A percentile compares a stretch with the other conserved stretches of the same genome.
phyloP scores from a whole-genome alignment of 35 echinoderm and acorn worm species.

The Diadema setosum region DNA sequence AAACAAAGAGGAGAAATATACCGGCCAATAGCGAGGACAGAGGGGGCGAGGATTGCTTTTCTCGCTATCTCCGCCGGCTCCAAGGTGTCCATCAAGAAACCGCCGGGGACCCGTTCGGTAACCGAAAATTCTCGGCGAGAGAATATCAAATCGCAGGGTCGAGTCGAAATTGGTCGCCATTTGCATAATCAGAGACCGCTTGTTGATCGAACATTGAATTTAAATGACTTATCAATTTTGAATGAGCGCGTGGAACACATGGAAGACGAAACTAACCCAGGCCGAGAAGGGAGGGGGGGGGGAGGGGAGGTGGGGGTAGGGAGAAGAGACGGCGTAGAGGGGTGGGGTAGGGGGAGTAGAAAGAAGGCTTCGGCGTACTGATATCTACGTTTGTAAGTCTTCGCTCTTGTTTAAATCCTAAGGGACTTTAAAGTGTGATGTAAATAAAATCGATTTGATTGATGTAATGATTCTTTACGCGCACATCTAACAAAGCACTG shows the following conservation, averaged over 20 bases:
- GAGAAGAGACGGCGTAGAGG: too few relatives aligned
- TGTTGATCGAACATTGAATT: conserved; percentile 21
- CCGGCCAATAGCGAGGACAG: neutral
- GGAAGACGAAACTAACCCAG: too few relatives aligned
- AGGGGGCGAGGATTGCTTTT: neutral
- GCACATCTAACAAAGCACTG: too few relatives aligned
- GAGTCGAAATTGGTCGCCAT: neutral
- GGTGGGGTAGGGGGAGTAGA: too few relatives aligned
- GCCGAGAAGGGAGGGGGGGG: too few relatives aligned
- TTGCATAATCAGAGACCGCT: conserved; percentile 18
- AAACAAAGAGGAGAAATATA: neutral
- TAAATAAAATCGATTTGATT: too few relatives aligned
- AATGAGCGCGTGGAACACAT: neutral
- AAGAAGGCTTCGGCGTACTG: too few relatives aligned
- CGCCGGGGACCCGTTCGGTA: conserved; percentile 16
- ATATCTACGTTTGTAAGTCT: too few relatives aligned
- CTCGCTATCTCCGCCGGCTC: neutral
- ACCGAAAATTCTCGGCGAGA: conserved; percentile 3
- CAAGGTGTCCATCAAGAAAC: neutral
- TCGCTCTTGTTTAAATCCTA: too few relatives aligned
- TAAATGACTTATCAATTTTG: conserved; percentile 34
- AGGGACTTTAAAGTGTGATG: too few relatives aligned
- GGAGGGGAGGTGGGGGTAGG: too few relatives aligned
- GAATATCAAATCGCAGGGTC: conserved; percentile 5
- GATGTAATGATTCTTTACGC: too few relatives aligned